Evolutionary conservation across 2,888 invertebrate genomes (phyloP).

Genomic region (Ophonus ardosiacus): DNA sequence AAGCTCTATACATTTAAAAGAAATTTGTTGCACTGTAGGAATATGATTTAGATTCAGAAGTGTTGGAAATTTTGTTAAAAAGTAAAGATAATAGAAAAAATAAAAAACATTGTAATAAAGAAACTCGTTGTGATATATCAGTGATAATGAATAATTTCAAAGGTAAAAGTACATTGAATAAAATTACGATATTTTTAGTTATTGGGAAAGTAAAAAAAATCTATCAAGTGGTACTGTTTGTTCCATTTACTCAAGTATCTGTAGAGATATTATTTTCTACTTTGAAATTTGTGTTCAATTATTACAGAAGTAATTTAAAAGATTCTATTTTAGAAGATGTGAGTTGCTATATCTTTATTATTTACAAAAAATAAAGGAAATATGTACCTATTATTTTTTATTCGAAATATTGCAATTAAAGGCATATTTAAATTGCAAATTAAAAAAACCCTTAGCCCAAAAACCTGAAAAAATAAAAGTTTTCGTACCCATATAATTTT

Average conservation of each 20-base stretch:
- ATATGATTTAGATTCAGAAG: too few species aligned
- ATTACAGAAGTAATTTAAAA: constrained; percentile 12
- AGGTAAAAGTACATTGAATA: constrained; percentile 1
- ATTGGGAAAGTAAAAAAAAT: constrained; percentile 4
- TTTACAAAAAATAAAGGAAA: too few species aligned
- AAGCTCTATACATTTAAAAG: constrained; percentile 31
- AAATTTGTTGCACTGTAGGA: constrained; percentile 23
- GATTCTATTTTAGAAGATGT: not conserved
- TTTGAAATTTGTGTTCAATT: not conserved
- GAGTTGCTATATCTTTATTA: too few species aligned
- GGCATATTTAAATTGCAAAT: not conserved
- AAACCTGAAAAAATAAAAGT: not conserved
- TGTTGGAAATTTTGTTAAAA: constrained; percentile 6
- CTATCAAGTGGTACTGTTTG: not conserved
- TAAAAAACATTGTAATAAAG: not conserved
- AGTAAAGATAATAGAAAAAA: not conserved
- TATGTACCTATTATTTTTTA: too few species aligned
- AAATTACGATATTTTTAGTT: not conserved
- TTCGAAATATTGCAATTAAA: too few species aligned
- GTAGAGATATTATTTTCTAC: constrained; percentile 1
- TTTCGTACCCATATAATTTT: not conserved
- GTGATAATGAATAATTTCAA: not conserved
- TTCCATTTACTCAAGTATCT: constrained; percentile 17
- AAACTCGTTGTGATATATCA: not conserved
- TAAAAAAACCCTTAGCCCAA: not conserved